Evolutionary conservation across 2,888 invertebrate genomes (phyloP), one percentile per base, ranked within the genome.

Genomic region (Mayetiola destructor): DNA sequence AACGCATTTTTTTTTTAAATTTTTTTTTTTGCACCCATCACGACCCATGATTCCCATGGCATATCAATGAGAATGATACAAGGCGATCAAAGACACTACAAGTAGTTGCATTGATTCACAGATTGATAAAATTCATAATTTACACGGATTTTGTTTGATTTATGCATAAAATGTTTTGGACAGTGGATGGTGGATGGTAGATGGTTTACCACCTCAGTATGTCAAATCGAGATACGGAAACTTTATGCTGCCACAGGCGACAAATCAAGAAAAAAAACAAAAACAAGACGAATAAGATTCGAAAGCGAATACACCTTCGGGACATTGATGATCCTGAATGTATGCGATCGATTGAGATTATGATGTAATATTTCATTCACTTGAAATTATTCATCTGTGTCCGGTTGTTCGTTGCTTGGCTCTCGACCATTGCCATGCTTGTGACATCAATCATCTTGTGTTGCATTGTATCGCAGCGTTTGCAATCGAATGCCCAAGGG

Each of bases 111-210:
- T n/a, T n/a, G n/a, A n/a, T n/a, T n/a, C n/a, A n/a, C n/a, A n/a
- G 48, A 48, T 48, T 48, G 48, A 48, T 48, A 48, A n/a, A n/a
- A 48, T 48, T 48, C 16, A 27, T 48, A 27, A 48, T 48, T 48
- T 48, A 48, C 29, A 48, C 48, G n/a, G n/a, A 48, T 48, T 48
- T 48, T 48, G 27, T 48, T 48, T 48, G 48, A 48, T 48, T 48
- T 48, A 48, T 48, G 48, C 48, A 48, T 27, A n/a, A n/a, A 48
- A n/a, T 48, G 18, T 18, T 18, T 20, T 39, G 4, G 4, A 39
- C 20, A 39, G 3, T 16, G 4, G 5, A 6, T 6, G 1, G 27
- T 48, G n/a, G 16, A 6, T 6, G 1, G 27, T 48, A 9, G 16
- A 27, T 48, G 27, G 39, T 3, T 27, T 27, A 48, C 16, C 48